Evolutionary conservation across 2,888 invertebrate genomes (phyloP), one percentile per base, ranked within the genome.

Genomic region (Lingula anatina): DNA sequence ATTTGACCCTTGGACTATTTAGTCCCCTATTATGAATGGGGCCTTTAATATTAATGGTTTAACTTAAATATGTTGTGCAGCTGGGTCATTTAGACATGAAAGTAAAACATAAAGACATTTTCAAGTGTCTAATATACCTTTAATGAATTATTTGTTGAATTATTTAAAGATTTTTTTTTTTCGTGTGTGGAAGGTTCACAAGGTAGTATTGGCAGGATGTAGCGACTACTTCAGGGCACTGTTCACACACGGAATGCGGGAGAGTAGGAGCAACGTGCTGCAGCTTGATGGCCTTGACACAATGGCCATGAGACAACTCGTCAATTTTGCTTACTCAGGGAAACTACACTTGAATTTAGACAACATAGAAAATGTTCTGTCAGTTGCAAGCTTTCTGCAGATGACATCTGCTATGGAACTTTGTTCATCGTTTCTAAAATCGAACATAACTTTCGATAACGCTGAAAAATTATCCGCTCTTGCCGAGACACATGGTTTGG

Each of bases 121-220:
- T n/a, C n/a, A n/a, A n/a, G n/a, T n/a, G n/a, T n/a, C n/a, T n/a
- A n/a, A n/a, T n/a, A n/a, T n/a, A n/a, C n/a, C n/a, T n/a, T n/a
- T n/a, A n/a, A n/a, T n/a, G n/a, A n/a, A n/a, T n/a, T n/a, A n/a
- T n/a, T n/a, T n/a, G n/a, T n/a, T n/a, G n/a, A n/a, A n/a, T n/a
- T n/a, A n/a, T n/a, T n/a, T n/a, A n/a, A n/a, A n/a, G n/a, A n/a
- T n/a, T n/a, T n/a, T n/a, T n/a, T n/a, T n/a, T n/a, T n/a, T n/a
- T n/a, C n/a, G n/a, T n/a, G n/a, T n/a, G n/a, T n/a, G n/a, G n/a
- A 53, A 75, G 75, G 75, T 75, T 23, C 75, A 75, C 57, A 72
- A 72, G 50, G 68, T 68, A 21, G 55, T 75, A 43, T 58, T 75
- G 57, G 73, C 73, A 2, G 73, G 71, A 15, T 71, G 73, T 20